Evolutionary conservation across 2,888 invertebrate species (phyloP), one percentile per base, ranked within the genome.

Genomic region (Ophonus ardosiacus): DNA sequence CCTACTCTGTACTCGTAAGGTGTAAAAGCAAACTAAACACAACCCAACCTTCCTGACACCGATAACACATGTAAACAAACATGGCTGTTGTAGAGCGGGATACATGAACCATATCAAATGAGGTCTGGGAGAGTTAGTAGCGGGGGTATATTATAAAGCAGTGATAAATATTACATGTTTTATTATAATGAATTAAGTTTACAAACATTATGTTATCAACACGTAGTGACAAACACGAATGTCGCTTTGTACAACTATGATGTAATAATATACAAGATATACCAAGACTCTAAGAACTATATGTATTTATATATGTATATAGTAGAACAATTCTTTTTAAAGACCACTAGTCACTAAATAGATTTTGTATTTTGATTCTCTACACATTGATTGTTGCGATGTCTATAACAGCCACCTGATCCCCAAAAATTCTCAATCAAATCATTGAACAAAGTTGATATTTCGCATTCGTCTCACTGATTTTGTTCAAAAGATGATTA

Each of bases 21-120:
- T 18, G 83, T 71, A 76, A 17, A 57, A 43, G n/a, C 63, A 7
- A 40, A 38, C 76, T 86, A 78, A 85, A 86, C 85, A 86, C 40
- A 68, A 79, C 76, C 85, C 86, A 86, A 87, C 86, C 86, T 86
- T 84, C 86, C 86, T 88, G 88, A 87, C 86, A 86, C 86, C 84
- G 89, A 89, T 88, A 88, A 88, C 87, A 86, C 88, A 89, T 88
- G 89, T 90, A 90, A 89, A 89, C 89, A 90, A 89, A 89, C 88
- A 89, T 89, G 71, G 71, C 71, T 15, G 51, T 18, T 43, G 51
- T 89, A 87, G 78, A 87, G 88, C 88, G 88, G 88, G 88, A 88
- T 87, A 88, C 88, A 88, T 87, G 88, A 88, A 88, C 87, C 87
- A 85, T 85, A 81, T 18, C 31, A 17, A 85, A 51, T 68, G 38